Conservation (phyloP, 2,113 vertebrate species). For the Thymallus thymallus region DNA sequence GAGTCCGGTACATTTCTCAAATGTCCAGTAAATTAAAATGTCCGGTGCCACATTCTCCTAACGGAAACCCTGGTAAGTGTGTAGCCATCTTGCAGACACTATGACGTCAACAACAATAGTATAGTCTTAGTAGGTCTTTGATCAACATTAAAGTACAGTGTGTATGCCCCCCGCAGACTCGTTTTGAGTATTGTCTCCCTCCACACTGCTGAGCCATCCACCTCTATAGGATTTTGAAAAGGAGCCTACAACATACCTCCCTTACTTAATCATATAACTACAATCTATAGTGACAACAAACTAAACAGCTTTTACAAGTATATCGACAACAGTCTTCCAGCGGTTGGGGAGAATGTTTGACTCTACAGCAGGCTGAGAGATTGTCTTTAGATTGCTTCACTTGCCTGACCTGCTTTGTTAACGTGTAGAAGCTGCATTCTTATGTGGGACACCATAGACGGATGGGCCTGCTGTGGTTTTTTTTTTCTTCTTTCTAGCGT, state of each 20-base stretch:
- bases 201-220: conserved; percentile 8
- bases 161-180: too few species aligned
- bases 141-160: too few species aligned
- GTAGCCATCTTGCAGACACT: too few species aligned
- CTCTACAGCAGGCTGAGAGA: conserved; percentile 16
- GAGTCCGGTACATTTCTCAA: too few species aligned
- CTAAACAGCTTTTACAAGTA: conserved; percentile 34
- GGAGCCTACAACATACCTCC: background rate
- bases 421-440: conserved; percentile 26
- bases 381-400: conserved; percentile 39
- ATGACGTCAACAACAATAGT: too few species aligned
- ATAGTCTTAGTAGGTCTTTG: too few species aligned
- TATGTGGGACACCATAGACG: conserved; percentile 32
- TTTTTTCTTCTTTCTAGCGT: conserved; percentile 34
- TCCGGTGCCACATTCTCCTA: too few species aligned
- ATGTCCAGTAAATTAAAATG: too few species aligned
- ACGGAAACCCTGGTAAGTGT: too few species aligned
- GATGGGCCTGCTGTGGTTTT: conserved; percentile 17
- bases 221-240: background rate
- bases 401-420: conserved; percentile 61
- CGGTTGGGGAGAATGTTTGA: conserved; percentile 18
- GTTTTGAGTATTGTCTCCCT: background rate
- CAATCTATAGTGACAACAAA: conserved; percentile 40
- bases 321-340: conserved; percentile 9
- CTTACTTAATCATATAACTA: background rate